Conservation (phyloP, 1,140 invertebrate genomes). For the Solenopsis invicta region DNA sequence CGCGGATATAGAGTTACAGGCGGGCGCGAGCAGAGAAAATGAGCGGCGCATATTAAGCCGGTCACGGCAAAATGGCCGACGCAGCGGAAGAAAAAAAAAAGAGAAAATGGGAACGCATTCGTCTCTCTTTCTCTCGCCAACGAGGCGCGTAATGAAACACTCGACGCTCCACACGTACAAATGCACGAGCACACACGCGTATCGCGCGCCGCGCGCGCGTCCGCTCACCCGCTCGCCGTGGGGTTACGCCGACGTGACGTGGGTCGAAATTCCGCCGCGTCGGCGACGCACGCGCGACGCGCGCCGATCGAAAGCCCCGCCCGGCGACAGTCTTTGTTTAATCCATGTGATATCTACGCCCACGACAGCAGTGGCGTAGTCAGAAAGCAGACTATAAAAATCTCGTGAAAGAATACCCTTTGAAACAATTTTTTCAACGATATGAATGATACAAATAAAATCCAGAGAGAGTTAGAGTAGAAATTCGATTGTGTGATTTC, state of each 20-base stretch:
- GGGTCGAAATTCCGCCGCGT: slow-evolving; percentile 73
- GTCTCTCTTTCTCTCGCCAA: slow-evolving; percentile 64
- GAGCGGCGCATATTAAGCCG: slow-evolving; percentile 79
- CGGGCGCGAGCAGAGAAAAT: slow-evolving; percentile 69
- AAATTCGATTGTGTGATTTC: not conserved
- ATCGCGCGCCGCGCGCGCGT: not conserved
- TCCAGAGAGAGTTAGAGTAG: not conserved
- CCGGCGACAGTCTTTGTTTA: slow-evolving; percentile 84
- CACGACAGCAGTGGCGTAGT: slow-evolving; percentile 69
- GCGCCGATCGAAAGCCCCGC: slow-evolving; percentile 83
- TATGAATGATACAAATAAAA: not conserved
- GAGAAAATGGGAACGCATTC: slow-evolving; percentile 72
- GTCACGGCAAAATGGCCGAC: slow-evolving; percentile 80
- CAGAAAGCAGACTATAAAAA: not conserved
- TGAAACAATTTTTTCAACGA: not conserved
- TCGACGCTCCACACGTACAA: not conserved
- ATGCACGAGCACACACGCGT: too few species aligned
- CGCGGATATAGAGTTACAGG: slow-evolving; percentile 76
- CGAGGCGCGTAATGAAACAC: slow-evolving; percentile 23
- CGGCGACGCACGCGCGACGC: slow-evolving; percentile 74
- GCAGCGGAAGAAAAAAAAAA: slow-evolving; percentile 39
- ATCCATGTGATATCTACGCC: slow-evolving; percentile 80
- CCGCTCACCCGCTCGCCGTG: slow-evolving; percentile 3
- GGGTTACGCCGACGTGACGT: slow-evolving; percentile 73
- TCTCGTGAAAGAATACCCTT: not conserved